A percentile compares a stretch with the other conserved stretches of the same genome.
phyloP scores from a whole-genome alignment of 2,797 vertebrate genomes.

The Merluccius polli region DNA sequence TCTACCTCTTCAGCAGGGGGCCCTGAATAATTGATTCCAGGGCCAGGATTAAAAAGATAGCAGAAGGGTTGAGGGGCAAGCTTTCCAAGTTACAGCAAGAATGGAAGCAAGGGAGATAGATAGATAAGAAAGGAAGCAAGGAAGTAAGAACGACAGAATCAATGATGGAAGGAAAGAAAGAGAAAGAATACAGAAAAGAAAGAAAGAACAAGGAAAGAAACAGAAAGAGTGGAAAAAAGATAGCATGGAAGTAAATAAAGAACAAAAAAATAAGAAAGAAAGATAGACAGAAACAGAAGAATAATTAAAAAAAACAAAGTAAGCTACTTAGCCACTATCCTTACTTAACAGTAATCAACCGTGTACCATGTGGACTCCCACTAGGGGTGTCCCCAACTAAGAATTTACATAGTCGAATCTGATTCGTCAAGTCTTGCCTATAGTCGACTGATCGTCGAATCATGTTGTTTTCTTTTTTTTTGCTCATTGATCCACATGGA shows the following conservation, averaged over 20 bases:
- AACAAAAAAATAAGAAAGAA: no score
- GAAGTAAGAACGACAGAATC: neutral
- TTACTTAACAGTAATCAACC: no score
- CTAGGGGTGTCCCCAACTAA: no score
- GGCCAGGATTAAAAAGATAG: slow-evolving; percentile 18
- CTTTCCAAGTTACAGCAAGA: neutral
- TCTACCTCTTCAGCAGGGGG: slow-evolving; percentile 15
- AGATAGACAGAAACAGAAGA: neutral
- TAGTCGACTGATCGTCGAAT: no score
- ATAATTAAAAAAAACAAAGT: neutral
- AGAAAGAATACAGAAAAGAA: neutral
- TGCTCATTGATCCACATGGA: no score
- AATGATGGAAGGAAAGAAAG: neutral
- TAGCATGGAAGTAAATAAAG: no score
- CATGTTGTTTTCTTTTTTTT: no score
- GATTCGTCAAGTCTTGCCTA: no score
- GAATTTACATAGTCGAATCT: no score
- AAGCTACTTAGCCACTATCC: neutral
- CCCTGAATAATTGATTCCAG: slow-evolving; percentile 29
- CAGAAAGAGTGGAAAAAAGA: neutral
- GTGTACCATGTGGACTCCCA: no score
- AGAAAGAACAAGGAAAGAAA: neutral
- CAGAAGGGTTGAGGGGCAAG: neutral
- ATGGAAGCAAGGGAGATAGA: neutral
- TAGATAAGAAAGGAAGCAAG: neutral